phyloP scores from a whole-genome alignment of 2,113 vertebrate genomes.

The Pachyramphus minor region DNA sequence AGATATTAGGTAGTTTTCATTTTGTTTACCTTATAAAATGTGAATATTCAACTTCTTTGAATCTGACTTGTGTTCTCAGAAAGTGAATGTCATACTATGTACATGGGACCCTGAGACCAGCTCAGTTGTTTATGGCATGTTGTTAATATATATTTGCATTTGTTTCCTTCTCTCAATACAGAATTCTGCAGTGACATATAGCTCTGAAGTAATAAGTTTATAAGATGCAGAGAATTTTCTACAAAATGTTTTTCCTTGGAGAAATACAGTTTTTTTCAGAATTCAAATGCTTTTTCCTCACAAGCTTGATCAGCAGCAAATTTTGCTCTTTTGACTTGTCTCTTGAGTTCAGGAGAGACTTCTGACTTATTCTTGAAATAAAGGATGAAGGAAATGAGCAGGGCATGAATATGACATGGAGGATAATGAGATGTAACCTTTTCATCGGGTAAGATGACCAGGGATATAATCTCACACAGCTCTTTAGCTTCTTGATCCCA shows the following conservation, averaged over 20 bases:
- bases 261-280: not conserved
- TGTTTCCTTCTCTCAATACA: not conserved
- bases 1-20: not conserved
- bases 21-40: not conserved
- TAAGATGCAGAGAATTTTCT: not conserved
- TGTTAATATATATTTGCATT: not conserved
- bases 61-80: not conserved
- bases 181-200: not conserved
- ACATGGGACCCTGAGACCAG: not conserved
- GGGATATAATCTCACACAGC: not conserved
- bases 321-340: not conserved
- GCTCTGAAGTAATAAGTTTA: not conserved
- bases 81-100: no score
- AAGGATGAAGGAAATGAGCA: not conserved
- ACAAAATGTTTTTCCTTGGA: not conserved
- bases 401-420: not conserved
- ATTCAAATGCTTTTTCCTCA: not conserved
- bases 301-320: not conserved
- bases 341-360: not conserved
- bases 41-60: not conserved
- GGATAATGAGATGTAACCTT: not conserved
- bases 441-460: not conserved
- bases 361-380: not conserved
- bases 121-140: not conserved
- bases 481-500: not conserved